Evolutionary conservation across 2,113 vertebrate species (phyloP).

Genomic region (Colossoma macropomum): DNA sequence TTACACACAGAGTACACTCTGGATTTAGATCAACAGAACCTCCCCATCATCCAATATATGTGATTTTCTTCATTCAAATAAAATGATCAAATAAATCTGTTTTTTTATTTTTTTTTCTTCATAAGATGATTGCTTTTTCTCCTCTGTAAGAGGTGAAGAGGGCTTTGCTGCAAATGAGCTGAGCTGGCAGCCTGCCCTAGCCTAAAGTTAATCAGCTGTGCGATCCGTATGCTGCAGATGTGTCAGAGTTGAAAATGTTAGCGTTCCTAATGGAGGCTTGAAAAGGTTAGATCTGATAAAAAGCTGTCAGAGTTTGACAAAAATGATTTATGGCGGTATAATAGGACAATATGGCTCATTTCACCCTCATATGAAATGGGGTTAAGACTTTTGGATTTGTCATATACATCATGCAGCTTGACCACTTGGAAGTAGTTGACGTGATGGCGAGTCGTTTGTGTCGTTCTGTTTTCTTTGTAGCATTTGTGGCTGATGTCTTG

Average conservation of each 20-base stretch:
- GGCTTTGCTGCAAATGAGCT: constrained; percentile 73
- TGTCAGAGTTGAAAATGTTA: constrained; percentile 99
- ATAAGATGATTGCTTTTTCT: background rate
- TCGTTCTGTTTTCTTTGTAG: constrained; percentile 1
- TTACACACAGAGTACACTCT: background rate
- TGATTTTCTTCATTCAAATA: background rate
- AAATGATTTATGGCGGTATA: constrained; percentile 98
- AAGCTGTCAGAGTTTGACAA: constrained; percentile 93
- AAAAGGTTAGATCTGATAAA: constrained; percentile 99
- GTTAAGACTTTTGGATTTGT: constrained; percentile 88
- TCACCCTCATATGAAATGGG: constrained; percentile 90
- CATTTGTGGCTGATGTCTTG: background rate
- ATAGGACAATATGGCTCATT: constrained; percentile 98
- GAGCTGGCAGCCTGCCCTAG: constrained; percentile 76
- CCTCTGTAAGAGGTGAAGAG: constrained; percentile 57
- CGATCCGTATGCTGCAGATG: constrained; percentile 93
- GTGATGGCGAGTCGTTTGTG: constrained; percentile 72
- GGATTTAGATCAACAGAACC: background rate
- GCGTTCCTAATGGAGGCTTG: constrained; percentile 95
- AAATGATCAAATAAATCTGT: background rate
- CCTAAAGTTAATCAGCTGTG: constrained; percentile 95
- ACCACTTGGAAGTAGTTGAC: constrained; percentile 87
- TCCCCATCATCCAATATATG: background rate
- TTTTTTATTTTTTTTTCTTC: no score
- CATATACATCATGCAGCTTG: constrained; percentile 89